phyloP scores from a whole-genome alignment of 2,888 invertebrate genomes.

The Theretra japonica region DNA sequence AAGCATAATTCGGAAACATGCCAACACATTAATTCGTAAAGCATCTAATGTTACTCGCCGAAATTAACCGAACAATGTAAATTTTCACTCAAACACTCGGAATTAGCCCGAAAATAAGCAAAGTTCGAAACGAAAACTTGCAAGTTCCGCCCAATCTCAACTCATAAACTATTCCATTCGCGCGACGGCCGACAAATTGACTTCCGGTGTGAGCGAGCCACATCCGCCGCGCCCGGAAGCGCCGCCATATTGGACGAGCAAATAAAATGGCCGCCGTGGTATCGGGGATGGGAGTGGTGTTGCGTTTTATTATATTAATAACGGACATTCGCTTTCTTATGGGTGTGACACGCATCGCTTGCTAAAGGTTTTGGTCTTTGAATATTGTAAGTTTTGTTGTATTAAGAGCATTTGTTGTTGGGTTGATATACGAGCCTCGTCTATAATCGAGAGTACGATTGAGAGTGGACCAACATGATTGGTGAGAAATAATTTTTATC shows the following conservation, averaged over 20 bases:
- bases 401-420: no score
- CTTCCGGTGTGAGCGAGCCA: conserved; percentile 56
- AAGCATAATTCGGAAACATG: background rate
- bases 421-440: no score
- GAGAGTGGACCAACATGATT: no score
- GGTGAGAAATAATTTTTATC: no score
- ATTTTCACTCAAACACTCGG: background rate
- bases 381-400: background rate
- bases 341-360: background rate
- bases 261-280: conserved; percentile 27
- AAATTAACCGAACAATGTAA: background rate
- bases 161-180: conserved; percentile 49
- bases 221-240: conserved; percentile 53
- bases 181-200: conserved; percentile 53
- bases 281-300: conserved; percentile 28
- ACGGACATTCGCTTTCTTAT: background rate
- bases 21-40: background rate
- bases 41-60: no score
- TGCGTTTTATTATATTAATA: conserved; percentile 13
- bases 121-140: conserved; percentile 23
- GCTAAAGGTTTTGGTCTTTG: background rate
- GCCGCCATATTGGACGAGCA: conserved; percentile 51
- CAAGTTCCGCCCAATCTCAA: conserved; percentile 25
- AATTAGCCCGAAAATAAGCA: background rate
- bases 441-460: no score